These are phyloP conservation scores for Siniperca undulata DNA, from an alignment of 2,797 vertebrate genomes.

Conservation along the genomic window DNA sequence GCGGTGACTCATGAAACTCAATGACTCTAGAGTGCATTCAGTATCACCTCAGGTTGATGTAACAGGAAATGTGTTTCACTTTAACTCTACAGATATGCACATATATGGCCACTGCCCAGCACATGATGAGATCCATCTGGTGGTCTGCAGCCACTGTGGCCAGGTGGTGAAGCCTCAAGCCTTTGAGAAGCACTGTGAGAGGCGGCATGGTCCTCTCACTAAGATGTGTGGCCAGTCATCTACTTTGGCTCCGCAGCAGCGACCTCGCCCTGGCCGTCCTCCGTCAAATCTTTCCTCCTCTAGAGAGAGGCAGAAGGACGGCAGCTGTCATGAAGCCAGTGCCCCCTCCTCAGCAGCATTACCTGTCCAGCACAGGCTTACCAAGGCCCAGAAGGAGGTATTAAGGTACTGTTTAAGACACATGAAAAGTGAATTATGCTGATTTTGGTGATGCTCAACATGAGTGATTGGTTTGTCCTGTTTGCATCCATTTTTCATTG, in stretches of 20 bases:
- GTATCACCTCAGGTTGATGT: not conserved
- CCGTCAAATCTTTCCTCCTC: constrained; percentile 70
- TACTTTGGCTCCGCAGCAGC: constrained; percentile 77
- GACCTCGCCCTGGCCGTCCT: constrained; percentile 81
- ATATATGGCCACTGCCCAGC: constrained; percentile 93
- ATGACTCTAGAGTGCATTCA: not conserved
- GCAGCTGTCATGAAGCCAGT: constrained; percentile 49
- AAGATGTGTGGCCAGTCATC: constrained; percentile 81
- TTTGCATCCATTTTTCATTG: not conserved
- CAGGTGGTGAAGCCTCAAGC: constrained; percentile 96
- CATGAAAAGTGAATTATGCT: not conserved
- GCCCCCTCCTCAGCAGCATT: constrained; percentile 74
- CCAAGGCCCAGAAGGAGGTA: constrained; percentile 85
- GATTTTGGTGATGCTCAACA: not conserved
- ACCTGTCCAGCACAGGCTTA: constrained; percentile 72
- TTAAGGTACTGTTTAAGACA: constrained; percentile 82
- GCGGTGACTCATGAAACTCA: not conserved
- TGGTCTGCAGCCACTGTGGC: constrained; percentile 94
- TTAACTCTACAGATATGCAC: constrained; percentile 89
- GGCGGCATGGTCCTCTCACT: constrained; percentile 87
- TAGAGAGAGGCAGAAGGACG: constrained; percentile 63
- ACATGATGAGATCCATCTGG: constrained; percentile 92
- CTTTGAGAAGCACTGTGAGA: constrained; percentile 94
- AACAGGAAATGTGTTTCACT: not conserved
- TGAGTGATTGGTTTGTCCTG: not conserved